Evolutionary conservation across 2,113 vertebrate genomes (phyloP), one percentile per base, ranked within the genome.

Genomic region (Urocolius indicus): DNA sequence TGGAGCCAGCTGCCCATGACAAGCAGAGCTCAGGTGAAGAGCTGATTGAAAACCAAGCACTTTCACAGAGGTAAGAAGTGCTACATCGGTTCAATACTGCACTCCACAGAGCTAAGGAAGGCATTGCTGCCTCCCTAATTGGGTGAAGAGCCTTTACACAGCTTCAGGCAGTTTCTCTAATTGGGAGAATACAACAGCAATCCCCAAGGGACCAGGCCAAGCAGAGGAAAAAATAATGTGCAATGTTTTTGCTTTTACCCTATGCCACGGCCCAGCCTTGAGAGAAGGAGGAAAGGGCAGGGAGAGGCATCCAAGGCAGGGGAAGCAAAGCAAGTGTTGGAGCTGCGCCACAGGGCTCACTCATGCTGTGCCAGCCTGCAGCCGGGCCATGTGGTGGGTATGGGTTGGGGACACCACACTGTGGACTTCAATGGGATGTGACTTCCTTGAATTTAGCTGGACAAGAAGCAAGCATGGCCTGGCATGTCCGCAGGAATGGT

Each of bases 21-120:
- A 94, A 63, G 76, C 55, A 45, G 52, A 71, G 68, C 65, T 89
- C 76, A 92, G 79, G 86, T 80, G 83, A 84, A 66, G 43, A 51
- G 55, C 29, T 5, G 3, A 10, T 0, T 76, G 71, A 80, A 96
- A 77, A 27, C 48, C 46, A 62, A 74, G 67, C 81, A 51, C 22
- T 43, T 71, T 69, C 72, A 84, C 38, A 36, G 51, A 76, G 52
- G 52, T 16, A n/a, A 67, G 34, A 78, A 94, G 26, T 17, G n/a
- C 63, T 92, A 36, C 6, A 22, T 36, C 49, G 75, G 85, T 88
- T 94, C 78, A 95, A 95, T 92, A 84, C 72, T 92, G 90, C 88
- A 81, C 89, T 93, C 92, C 92, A 80, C 63, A 94, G 94, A 90
- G 75, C 85, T 88, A 65, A 85, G 76, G n/a, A 29, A 51, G 72